Percentiles rank a stretch among this genome's conserved stretches.
Evolutionary conservation across 2,113 vertebrate genomes (phyloP).

Genomic region (Lepus timidus): DNA sequence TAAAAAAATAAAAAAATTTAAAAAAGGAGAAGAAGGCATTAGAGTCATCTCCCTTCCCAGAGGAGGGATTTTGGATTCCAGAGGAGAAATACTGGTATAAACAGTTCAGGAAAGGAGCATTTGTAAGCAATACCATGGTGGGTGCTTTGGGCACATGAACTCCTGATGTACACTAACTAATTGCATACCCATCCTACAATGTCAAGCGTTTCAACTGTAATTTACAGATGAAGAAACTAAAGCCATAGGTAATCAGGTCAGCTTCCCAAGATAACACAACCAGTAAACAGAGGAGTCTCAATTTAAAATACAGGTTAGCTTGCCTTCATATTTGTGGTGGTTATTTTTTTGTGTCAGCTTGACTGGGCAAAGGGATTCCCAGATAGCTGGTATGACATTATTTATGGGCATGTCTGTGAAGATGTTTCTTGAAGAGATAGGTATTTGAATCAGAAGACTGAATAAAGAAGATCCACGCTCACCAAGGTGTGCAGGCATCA

Average conservation of each 20-base stretch:
- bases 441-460: neutral
- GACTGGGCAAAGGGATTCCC: neutral
- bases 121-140: neutral
- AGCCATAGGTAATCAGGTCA: neutral
- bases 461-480: neutral
- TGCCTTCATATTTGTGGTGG: neutral
- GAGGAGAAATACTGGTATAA: neutral
- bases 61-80: neutral
- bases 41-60: neutral
- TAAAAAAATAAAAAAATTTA: no score
- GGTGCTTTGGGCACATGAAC: neutral
- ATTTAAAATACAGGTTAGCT: neutral
- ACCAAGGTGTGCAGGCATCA: neutral
- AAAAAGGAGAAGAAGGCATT: neutral
- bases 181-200: neutral
- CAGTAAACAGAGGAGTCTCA: neutral
- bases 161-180: neutral
- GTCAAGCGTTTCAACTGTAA: neutral
- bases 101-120: neutral
- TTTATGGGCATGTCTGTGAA: neutral
- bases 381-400: neutral
- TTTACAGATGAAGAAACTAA: slow-evolving; percentile 8
- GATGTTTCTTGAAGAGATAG: neutral
- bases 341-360: neutral
- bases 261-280: neutral